A percentile compares a stretch with the other conserved stretches of the same genome.
Conservation (phyloP, 2,888 invertebrate genomes). For the Trilocha varians region DNA sequence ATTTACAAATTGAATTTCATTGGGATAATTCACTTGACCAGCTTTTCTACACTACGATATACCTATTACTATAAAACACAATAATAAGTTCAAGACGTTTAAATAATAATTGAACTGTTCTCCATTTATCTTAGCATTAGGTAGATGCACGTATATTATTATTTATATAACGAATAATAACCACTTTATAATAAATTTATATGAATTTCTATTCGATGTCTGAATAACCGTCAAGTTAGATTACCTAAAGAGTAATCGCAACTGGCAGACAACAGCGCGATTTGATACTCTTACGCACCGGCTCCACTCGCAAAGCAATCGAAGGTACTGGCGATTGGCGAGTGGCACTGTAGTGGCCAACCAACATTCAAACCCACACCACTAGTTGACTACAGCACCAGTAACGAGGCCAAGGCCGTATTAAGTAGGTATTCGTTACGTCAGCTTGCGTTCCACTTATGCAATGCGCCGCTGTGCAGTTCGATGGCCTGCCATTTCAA, state of each 20-base stretch:
- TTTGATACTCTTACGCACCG: conserved; percentile 28
- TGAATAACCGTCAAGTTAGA: too few relatives aligned
- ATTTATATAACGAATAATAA: too few relatives aligned
- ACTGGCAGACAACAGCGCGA: conserved; percentile 13
- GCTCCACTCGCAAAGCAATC: conserved; percentile 29
- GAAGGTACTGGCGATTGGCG: conserved; percentile 21
- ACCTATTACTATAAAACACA: too few relatives aligned
- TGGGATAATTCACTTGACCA: too few relatives aligned
- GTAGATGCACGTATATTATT: too few relatives aligned
- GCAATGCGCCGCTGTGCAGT: conserved; percentile 60
- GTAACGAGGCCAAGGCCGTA: conserved; percentile 62
- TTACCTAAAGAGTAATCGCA: conserved; percentile 24
- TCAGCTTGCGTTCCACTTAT: conserved; percentile 70
- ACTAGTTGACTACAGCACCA: conserved; percentile 18
- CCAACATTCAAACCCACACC: conserved; percentile 3
- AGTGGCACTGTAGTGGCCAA: conserved; percentile 6
- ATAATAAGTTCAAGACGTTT: too few relatives aligned
- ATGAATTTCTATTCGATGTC: too few relatives aligned
- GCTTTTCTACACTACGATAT: too few relatives aligned
- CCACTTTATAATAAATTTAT: too few relatives aligned
- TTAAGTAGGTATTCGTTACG: conserved; percentile 53
- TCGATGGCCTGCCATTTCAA: conserved; percentile 44
- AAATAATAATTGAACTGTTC: too few relatives aligned
- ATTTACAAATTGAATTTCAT: too few relatives aligned
- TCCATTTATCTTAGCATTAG: too few relatives aligned